Conservation (phyloP, 2,113 vertebrate genomes). For the Erythrolamprus reginae region DNA sequence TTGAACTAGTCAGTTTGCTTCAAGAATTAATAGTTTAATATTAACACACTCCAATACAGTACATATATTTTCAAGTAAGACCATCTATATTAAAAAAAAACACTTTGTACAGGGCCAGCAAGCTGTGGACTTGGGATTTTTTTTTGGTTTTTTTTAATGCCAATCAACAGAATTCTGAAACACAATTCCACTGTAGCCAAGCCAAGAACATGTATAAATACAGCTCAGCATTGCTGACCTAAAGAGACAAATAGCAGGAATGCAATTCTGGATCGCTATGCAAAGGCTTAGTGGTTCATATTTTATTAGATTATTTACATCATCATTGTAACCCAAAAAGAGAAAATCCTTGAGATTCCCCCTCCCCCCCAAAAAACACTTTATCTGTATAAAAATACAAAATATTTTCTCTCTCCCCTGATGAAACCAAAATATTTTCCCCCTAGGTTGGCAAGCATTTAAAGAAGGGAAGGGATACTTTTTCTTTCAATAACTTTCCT, state of each 20-base stretch:
- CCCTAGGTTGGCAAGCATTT: constrained; percentile 23
- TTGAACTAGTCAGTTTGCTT: rapidly evolving
- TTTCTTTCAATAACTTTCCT: constrained; percentile 7
- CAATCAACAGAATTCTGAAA: constrained; percentile 3
- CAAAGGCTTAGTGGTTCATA: constrained; percentile 43
- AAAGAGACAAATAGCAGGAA: neutral
- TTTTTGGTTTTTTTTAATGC: neutral
- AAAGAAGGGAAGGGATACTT: constrained; percentile 18
- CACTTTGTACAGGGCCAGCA: neutral
- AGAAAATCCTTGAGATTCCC: constrained; percentile 29
- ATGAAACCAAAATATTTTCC: constrained; percentile 36
- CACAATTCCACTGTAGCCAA: neutral
- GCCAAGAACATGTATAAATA: neutral
- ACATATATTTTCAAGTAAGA: neutral
- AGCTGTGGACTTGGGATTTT: neutral
- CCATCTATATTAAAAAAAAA: constrained; percentile 2
- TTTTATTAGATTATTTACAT: constrained; percentile 73
- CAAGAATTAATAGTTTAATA: constrained; percentile 24
- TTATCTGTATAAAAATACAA: constrained; percentile 34
- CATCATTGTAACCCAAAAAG: constrained; percentile 22
- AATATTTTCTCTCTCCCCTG: neutral
- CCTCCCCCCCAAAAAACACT: constrained; percentile 11
- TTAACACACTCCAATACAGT: constrained; percentile 1
- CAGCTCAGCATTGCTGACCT: neutral
- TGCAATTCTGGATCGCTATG: neutral